Evolutionary conservation across 2,113 vertebrate genomes (phyloP), one percentile per base, ranked within the genome.

Genomic region (Ceyx margarethae): DNA sequence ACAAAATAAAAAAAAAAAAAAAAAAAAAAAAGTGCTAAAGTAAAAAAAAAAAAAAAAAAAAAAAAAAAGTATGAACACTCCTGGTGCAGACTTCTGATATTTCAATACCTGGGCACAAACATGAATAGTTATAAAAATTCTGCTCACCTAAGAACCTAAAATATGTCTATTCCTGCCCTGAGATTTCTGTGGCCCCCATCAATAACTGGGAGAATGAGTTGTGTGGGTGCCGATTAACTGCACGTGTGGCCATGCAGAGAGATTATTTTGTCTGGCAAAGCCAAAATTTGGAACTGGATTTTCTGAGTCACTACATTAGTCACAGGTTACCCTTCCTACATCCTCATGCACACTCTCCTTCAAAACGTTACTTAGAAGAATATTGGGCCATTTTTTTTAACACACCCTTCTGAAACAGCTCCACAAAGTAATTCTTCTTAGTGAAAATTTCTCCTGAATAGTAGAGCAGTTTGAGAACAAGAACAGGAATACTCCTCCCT

Each of bases 201-300:
- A n/a, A 11, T 19, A 73, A 60, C 21, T 0, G 4, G 42, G 58
- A 82, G 79, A 62, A 6, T 0, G 1, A 26, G 42, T 42, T 13
- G 13, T 4, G 29, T 21, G 57, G 37, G 62, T 73, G 45, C 65
- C 2, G 0, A 64, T 2, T 25, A 20, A 57, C 62, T 28, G 29
- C 54, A 43, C 8, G 3, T 2, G 14, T 60, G 25, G 18, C 25
- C n/a, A 21, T 7, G 29, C n/a, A 89, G 37, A 43, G 33, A 45
- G 37, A 6, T 45, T 43, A 1, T 1, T 64, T 56, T 54, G 51
- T 19, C 56, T 80, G 29, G 43, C 26, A 91, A 71, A 81, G 20
- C 6, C 56, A 58, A 65, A 77, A 46, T 33, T 4, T 56, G 15
- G 33, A 88, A 53, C 42, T 71, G 54, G n/a, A 72, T 80, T 53